These are phyloP conservation scores for Formica exsecta DNA, from an alignment of 1,140 invertebrate genomes.

Conservation along the genomic window DNA sequence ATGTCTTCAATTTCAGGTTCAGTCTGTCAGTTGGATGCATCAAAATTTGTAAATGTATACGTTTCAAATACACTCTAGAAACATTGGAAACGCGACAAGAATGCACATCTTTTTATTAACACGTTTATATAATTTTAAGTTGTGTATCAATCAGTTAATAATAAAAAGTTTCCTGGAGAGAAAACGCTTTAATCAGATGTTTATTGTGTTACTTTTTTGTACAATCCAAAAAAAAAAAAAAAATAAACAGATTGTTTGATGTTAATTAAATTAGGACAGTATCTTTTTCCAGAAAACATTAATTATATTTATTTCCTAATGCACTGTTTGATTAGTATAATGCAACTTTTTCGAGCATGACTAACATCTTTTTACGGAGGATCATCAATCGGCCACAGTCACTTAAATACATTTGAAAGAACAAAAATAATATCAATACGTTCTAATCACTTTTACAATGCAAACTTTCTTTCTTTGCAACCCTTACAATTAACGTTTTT, in stretches of 20 bases:
- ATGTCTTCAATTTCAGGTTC: conserved; percentile 53
- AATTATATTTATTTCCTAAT: not conserved
- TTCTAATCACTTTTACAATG: not conserved
- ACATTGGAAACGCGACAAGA: not conserved
- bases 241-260: not conserved
- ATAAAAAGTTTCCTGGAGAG: not conserved
- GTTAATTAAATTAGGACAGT: not conserved
- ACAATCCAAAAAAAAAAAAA: not conserved
- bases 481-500: conserved; percentile 2
- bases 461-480: not conserved
- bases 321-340: not conserved
- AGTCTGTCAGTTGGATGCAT: conserved; percentile 30
- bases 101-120: conserved; percentile 11
- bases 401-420: conserved; percentile 1
- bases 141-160: conserved; percentile 4
- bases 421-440: not conserved
- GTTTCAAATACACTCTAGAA: not conserved
- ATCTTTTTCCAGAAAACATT: not conserved
- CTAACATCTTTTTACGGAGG: not conserved
- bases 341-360: not conserved
- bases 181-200: conserved; percentile 57
- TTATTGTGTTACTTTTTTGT: not conserved
- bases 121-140: not conserved
- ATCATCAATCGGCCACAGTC: conserved; percentile 15
- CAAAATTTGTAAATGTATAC: conserved; percentile 13